phyloP scores from a whole-genome alignment of 2,888 invertebrate genomes.

The Cloeon dipterum region DNA sequence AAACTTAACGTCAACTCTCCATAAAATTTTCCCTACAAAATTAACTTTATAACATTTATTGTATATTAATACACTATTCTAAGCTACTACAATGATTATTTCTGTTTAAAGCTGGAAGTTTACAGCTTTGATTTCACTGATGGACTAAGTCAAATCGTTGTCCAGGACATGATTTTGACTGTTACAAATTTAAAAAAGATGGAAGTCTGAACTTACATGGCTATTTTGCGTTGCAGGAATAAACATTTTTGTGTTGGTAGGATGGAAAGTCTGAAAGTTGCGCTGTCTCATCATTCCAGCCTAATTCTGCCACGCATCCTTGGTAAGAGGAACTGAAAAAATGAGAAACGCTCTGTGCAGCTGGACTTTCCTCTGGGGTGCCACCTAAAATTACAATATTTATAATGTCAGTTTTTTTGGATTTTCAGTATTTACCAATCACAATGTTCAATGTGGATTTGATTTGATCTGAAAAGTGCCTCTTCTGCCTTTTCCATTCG shows the following conservation, averaged over 20 bases:
- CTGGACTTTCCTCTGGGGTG: neutral
- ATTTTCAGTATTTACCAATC: neutral
- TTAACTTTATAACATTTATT: no score
- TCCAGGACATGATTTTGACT: no score
- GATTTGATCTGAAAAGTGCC: neutral
- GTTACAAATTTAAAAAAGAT: no score
- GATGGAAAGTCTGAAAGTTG: neutral
- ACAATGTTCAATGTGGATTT: neutral
- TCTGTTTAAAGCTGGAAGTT: no score
- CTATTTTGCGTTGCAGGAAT: neutral
- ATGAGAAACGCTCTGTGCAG: neutral
- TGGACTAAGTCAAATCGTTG: no score
- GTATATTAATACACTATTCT: no score
- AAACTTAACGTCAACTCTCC: no score
- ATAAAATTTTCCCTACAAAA: no score
- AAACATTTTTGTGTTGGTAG: neutral
- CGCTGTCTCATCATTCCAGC: neutral
- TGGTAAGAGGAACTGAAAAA: neutral
- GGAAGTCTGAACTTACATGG: no score
- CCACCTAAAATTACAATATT: neutral
- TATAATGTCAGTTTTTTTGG: neutral
- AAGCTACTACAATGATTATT: no score
- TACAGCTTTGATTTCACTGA: no score
- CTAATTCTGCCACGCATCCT: neutral
- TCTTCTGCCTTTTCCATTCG: neutral